phyloP scores from a whole-genome alignment of 2,888 invertebrate genomes.

The Chydorus sphaericus region DNA sequence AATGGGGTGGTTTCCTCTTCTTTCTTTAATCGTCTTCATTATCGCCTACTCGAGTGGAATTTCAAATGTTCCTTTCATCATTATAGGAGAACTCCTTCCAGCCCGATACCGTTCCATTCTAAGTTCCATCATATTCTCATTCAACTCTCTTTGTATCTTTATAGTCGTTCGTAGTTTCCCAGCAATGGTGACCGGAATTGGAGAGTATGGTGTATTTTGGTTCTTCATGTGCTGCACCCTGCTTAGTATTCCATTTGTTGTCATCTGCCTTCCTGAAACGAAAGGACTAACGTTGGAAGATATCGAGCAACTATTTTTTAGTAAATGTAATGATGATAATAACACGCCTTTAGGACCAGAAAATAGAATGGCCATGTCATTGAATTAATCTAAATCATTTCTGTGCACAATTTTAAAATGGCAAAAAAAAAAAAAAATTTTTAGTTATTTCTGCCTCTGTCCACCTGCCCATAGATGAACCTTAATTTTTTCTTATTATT shows the following conservation, averaged over 20 bases:
- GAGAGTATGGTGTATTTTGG: constrained; percentile 11
- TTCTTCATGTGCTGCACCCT: constrained; percentile 13
- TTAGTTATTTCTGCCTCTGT: too few relatives aligned
- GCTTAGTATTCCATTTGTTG: constrained; percentile 6
- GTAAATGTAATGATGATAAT: too few relatives aligned
- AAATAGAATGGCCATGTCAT: too few relatives aligned
- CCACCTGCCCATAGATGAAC: too few relatives aligned
- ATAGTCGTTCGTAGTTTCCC: constrained; percentile 14
- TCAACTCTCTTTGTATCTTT: constrained; percentile 15
- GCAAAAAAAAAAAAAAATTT: too few relatives aligned
- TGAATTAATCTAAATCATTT: too few relatives aligned
- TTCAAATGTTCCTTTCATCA: constrained; percentile 16
- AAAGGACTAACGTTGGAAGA: too few relatives aligned
- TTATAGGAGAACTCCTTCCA: constrained; percentile 18
- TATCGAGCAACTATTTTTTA: too few relatives aligned
- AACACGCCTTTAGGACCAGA: too few relatives aligned
- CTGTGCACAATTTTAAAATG: too few relatives aligned
- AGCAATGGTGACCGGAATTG: constrained; percentile 6
- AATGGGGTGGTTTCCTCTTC: constrained; percentile 14
- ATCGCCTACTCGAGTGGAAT: constrained; percentile 15
- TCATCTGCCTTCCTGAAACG: too few relatives aligned
- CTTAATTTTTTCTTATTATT: too few relatives aligned
- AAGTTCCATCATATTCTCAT: constrained; percentile 15
- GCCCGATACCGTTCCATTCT: constrained; percentile 12
- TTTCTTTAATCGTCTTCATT: constrained; percentile 15